These are phyloP conservation scores for Diuraphis noxia DNA, from an alignment of 1,140 invertebrate species.

Conservation along the genomic window DNA sequence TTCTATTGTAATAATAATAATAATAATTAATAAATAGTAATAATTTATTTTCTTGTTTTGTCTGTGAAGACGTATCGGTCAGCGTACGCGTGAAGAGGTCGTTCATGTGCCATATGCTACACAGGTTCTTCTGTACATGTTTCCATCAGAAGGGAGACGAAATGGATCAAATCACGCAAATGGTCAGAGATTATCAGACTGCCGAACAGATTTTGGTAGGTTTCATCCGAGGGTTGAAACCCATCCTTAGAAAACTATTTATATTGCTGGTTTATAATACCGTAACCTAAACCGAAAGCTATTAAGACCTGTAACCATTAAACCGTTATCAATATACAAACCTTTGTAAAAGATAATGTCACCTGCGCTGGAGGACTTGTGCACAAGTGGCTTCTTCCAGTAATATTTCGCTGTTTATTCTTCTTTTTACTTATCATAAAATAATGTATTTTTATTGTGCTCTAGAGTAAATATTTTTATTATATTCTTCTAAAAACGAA, in stretches of 20 bases:
- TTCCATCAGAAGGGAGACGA: conserved; percentile 67
- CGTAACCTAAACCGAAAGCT: neutral
- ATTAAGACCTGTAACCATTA: neutral
- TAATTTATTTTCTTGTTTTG: conserved; percentile 42
- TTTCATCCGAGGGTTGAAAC: conserved; percentile 54
- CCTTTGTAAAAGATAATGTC: no score
- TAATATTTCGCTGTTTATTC: no score
- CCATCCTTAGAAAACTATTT: neutral
- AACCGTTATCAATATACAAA: neutral
- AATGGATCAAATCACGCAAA: conserved; percentile 64
- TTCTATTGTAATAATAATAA: neutral
- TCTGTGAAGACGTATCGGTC: conserved; percentile 69
- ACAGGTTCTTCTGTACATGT: conserved; percentile 73
- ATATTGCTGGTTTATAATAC: neutral
- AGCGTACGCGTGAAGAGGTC: conserved; percentile 69
- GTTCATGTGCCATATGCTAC: conserved; percentile 71
- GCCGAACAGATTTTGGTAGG: conserved; percentile 67
- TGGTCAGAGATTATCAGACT: conserved; percentile 68
- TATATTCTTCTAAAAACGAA: neutral
- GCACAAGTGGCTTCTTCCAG: no score
- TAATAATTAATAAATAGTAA: neutral
- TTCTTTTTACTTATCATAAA: no score
- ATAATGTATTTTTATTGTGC: neutral
- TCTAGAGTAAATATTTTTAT: neutral
- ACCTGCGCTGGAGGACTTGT: no score